Evolutionary conservation across 1,140 invertebrate species (phyloP), one percentile per base, ranked within the genome.

Genomic region (Calephelis nemesis): DNA sequence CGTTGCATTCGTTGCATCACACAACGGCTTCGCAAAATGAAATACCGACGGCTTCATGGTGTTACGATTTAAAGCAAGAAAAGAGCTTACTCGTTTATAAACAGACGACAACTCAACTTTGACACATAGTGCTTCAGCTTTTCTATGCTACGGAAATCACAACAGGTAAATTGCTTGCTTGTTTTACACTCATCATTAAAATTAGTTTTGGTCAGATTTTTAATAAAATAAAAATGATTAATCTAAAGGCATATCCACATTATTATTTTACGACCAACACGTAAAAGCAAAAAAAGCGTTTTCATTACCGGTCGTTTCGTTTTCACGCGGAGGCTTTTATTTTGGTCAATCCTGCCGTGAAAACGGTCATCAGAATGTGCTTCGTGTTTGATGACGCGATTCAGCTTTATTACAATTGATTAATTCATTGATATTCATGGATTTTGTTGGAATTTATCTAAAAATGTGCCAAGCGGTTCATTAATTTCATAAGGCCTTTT

Each of bases 221-320:
- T 15, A 47, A 60, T 11, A 1, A 60, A 60, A 60, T 19, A 45
- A 30, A 30, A 30, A 30, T 0, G 0, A n/a, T n/a, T n/a, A 30
- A 30, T 30, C 30, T 2, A 30, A 30, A 30, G 50, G 54, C 62
- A 50, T 64, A 69, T 69, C 68, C 52, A 67, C 13, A 67, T 48
- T 12, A 47, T 4, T 30, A 19, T 58, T 2, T 49, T 19, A 63
- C 42, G 11, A 12, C 7, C 47, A 71, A 64, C 60, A 19, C 19
- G 68, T 65, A 49, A 71, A 71, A 30, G 64, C 74, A 72, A 79
- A 78, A 82, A 76, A 83, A 78, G 76, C 72, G n/a, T 76, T 76
- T 79, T 82, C 78, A 82, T 82, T 83, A 83, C 76, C 68, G 69
- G 73, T 80, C 82, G 82, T 80, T 82, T 76, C 71, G 70, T 74